phyloP scores from a whole-genome alignment of 2,888 invertebrate species.

The Rhimphoctona megacephalus region DNA sequence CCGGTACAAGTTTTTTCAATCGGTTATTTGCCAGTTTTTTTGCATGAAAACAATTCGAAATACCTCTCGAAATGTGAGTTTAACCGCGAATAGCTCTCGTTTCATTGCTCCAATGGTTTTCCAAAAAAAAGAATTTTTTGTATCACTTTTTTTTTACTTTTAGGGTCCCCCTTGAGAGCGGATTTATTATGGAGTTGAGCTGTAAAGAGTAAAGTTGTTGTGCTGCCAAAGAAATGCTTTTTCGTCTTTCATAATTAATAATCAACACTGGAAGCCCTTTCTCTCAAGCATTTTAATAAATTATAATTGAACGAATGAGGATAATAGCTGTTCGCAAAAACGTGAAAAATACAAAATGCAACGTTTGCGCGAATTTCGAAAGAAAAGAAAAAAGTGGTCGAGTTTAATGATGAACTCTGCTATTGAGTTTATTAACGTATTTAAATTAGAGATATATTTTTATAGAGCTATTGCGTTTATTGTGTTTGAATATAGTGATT shows the following conservation, averaged over 20 bases:
- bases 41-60: too few relatives aligned
- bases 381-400: constrained; percentile 45
- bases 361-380: constrained; percentile 20
- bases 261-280: constrained; percentile 58
- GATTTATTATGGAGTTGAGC: not conserved
- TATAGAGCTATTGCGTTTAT: constrained; percentile 73
- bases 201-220: not conserved
- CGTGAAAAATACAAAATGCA: not conserved
- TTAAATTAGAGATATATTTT: constrained; percentile 77
- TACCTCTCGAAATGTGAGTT: too few relatives aligned
- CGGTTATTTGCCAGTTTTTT: too few relatives aligned
- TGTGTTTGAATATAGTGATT: constrained; percentile 70
- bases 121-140: too few relatives aligned
- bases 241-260: constrained; percentile 2
- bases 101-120: too few relatives aligned
- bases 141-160: too few relatives aligned
- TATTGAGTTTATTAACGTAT: constrained; percentile 62
- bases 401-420: constrained; percentile 57
- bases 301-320: constrained; percentile 32
- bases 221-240: not conserved
- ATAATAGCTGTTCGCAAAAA: constrained; percentile 25
- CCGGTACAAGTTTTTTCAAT: too few relatives aligned
- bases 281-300: constrained; percentile 43
- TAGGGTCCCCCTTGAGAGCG: too few relatives aligned
- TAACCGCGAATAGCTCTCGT: too few relatives aligned